A percentile compares a stretch with the other conserved stretches of the same genome.
Evolutionary conservation across 2,888 invertebrate species (phyloP).

Genomic region (Lycaena phlaeas): DNA sequence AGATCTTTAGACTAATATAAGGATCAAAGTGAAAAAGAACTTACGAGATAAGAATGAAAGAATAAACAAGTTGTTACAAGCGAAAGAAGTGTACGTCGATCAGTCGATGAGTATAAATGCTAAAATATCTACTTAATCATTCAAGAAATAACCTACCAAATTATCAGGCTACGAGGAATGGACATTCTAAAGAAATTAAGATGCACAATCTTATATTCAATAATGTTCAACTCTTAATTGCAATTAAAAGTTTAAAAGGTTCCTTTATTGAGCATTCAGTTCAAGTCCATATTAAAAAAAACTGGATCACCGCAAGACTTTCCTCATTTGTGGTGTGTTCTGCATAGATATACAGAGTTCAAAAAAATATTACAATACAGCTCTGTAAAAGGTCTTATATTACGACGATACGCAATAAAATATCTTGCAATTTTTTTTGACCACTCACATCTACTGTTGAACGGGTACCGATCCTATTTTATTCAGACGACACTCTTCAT

Average conservation of each 20-base stretch:
- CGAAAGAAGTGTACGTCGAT: slow-evolving; percentile 35
- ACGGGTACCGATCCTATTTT: not conserved
- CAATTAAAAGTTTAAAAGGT: slow-evolving; percentile 64
- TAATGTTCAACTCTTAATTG: slow-evolving; percentile 37
- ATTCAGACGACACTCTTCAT: not conserved
- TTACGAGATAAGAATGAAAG: slow-evolving; percentile 31
- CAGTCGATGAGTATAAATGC: slow-evolving; percentile 52
- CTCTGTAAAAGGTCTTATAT: not conserved
- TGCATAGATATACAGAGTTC: not conserved
- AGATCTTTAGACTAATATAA: slow-evolving; percentile 27
- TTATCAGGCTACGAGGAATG: slow-evolving; percentile 42
- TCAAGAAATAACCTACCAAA: slow-evolving; percentile 45
- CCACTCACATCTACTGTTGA: not conserved
- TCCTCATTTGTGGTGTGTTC: slow-evolving; percentile 13
- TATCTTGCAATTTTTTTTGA: not conserved
- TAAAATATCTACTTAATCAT: slow-evolving; percentile 42
- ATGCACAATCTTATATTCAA: slow-evolving; percentile 31
- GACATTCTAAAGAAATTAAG: slow-evolving; percentile 37
- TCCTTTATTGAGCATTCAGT: slow-evolving; percentile 41
- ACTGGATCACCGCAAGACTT: slow-evolving; percentile 21
- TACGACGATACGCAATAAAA: not conserved
- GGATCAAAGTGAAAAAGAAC: slow-evolving; percentile 40
- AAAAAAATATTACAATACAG: not conserved
- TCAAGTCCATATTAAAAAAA: slow-evolving; percentile 21
- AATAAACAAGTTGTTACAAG: slow-evolving; percentile 30